phyloP scores from a whole-genome alignment of 2,797 vertebrate genomes.

The Ctenopoma kingsleyae region DNA sequence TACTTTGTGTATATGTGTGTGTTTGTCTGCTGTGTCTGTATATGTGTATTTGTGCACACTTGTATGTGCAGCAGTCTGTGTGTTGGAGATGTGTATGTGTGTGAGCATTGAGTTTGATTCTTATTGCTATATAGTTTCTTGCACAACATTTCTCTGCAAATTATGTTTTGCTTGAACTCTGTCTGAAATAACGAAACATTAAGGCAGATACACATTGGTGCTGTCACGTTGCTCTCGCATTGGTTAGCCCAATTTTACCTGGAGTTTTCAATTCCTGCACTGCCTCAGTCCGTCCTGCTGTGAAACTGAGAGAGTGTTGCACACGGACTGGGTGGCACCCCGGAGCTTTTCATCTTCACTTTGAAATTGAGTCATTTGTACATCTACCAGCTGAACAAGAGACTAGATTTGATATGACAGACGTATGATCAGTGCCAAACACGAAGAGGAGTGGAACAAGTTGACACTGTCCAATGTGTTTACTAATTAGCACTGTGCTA shows the following conservation, averaged over 20 bases:
- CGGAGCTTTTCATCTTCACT: conserved; percentile 77
- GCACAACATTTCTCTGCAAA: conserved; percentile 47
- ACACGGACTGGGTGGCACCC: conserved; percentile 52
- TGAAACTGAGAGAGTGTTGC: conserved; percentile 57
- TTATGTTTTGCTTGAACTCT: conserved; percentile 8
- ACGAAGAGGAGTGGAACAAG: conserved; percentile 10
- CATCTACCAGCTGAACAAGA: conserved; percentile 29
- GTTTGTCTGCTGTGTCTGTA: not conserved
- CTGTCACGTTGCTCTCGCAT: conserved; percentile 4
- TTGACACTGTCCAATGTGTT: not conserved
- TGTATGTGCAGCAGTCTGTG: not conserved
- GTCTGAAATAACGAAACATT: conserved; percentile 32
- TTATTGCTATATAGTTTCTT: conserved; percentile 54
- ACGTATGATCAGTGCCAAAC: conserved; percentile 9
- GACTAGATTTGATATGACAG: conserved; percentile 22
- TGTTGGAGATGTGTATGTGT: conserved; percentile 1
- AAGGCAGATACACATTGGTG: conserved; percentile 7
- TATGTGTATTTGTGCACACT: conserved; percentile 1
- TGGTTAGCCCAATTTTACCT: conserved; percentile 11
- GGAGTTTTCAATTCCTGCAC: conserved; percentile 13
- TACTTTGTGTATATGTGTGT: not conserved
- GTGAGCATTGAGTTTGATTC: conserved; percentile 8
- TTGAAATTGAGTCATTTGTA: conserved; percentile 49
- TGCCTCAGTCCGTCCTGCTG: conserved; percentile 47
- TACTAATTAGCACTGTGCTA: conserved; percentile 23